Evolutionary conservation across 2,888 invertebrate species (phyloP), one percentile per base, ranked within the genome.

Genomic region (Gnatocerus cornutus): DNA sequence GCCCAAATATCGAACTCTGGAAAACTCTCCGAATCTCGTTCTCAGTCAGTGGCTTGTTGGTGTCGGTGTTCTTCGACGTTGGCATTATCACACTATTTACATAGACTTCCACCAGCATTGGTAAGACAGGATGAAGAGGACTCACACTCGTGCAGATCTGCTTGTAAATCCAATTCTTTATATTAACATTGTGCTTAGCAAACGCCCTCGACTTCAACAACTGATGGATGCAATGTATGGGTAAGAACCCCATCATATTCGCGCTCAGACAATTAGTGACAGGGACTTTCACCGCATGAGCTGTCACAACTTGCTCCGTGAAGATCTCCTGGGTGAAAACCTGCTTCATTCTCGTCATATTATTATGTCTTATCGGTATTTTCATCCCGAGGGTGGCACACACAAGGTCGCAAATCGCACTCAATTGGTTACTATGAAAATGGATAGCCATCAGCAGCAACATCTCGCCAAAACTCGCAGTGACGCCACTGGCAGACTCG

Each of bases 251-350:
- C 0, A 93, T 90, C 79, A 97, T 94, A 77, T 92, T 92, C 37
- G 95, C 96, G 85, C 92, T 97, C 13, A 99, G 87, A 79, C 92
- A 92, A 0, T 90, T 90, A 0, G 98, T 99, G 0, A 98, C 98
- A 0, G 98, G 96, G 0, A 99, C 97, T 83, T 96, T 95, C 0
- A 98, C 96, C 0, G 98, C 98, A 85, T 98, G 97, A 0, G 96
- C 91, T 2, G 98, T 96, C 0, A 98, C 97, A 37, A 96, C 95
- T 88, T 98, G 97, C 84, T 98, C 98, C 0, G 97, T 97, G 82
- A 98, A 98, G 74, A 99, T 94, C 83, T 98, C 98, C 80, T 97
- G 96, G 0, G 95, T 97, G 82, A 99, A 98, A 30, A 98, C 93
- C 80, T 94, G 94, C 82, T 96, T 97, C 86, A 97, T 94, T 62